These are phyloP conservation scores for Zele albiditarsus DNA, from an alignment of 2,888 invertebrate species.

Conservation along the genomic window DNA sequence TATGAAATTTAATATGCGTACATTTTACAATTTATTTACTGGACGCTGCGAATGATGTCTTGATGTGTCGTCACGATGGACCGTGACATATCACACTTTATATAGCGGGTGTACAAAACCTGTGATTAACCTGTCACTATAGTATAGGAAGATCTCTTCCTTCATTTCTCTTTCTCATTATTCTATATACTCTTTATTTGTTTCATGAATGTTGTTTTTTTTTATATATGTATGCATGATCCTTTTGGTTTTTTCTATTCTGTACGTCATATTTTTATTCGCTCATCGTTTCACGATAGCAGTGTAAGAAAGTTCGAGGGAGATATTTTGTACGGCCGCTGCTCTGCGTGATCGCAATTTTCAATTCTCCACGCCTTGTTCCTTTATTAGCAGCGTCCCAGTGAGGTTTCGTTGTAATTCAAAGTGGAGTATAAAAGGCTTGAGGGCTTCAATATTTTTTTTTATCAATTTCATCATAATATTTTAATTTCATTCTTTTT, in stretches of 20 bases:
- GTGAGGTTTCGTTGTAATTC: conserved; percentile 22
- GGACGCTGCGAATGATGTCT: conserved; percentile 62
- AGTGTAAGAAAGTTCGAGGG: neutral
- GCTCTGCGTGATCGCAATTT: conserved; percentile 31
- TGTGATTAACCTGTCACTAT: conserved; percentile 54
- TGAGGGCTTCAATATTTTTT: conserved; percentile 17
- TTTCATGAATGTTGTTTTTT: neutral
- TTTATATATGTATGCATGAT: neutral
- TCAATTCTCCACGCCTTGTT: conserved; percentile 43
- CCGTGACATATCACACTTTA: conserved; percentile 43
- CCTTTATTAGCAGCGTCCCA: conserved; percentile 31
- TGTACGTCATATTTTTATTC: conserved; percentile 17
- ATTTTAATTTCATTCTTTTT: neutral
- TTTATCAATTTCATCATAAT: conserved; percentile 1
- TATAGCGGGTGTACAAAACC: conserved; percentile 26
- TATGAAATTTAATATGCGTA: neutral
- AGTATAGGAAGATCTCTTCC: conserved; percentile 39
- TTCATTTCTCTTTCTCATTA: conserved; percentile 21
- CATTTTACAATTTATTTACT: conserved; percentile 36
- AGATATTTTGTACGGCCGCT: conserved; percentile 17
- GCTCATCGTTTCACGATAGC: conserved; percentile 37
- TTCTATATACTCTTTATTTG: conserved; percentile 24
- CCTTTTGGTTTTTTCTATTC: conserved; percentile 29
- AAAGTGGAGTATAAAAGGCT: conserved; percentile 22
- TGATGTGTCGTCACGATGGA: conserved; percentile 57